Evolutionary conservation across 2,888 invertebrate genomes (phyloP).

Genomic region (Panzeria rudis): DNA sequence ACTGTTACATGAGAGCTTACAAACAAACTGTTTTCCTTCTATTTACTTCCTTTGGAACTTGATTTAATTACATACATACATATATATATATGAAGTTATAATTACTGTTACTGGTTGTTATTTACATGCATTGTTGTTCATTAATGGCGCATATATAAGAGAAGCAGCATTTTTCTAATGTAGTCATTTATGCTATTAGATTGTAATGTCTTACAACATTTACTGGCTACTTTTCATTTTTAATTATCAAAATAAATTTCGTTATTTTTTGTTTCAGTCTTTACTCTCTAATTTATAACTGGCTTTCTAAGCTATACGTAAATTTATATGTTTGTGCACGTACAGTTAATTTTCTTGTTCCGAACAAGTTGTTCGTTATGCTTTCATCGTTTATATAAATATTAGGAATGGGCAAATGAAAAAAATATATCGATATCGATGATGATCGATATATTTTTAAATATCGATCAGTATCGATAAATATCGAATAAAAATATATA

Average conservation of each 20-base stretch:
- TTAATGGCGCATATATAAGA: not conserved
- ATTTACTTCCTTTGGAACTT: conserved; percentile 32
- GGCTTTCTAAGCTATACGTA: not conserved
- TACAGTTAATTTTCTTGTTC: not conserved
- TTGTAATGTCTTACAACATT: conserved; percentile 55
- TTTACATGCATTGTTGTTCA: not conserved
- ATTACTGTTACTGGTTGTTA: conserved; percentile 4
- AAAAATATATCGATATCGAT: too few species aligned
- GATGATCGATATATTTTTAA: too few species aligned
- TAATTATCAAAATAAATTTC: conserved; percentile 60
- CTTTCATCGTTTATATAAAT: not conserved
- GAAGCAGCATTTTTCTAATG: not conserved
- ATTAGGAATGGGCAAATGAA: too few species aligned
- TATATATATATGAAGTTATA: conserved; percentile 32
- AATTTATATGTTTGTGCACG: not conserved
- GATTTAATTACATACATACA: conserved; percentile 33
- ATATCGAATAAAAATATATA: too few species aligned
- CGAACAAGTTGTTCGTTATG: not conserved
- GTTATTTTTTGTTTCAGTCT: conserved; percentile 52
- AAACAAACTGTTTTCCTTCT: conserved; percentile 8
- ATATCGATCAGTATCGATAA: too few species aligned
- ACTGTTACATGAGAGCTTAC: conserved; percentile 1
- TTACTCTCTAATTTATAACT: not conserved
- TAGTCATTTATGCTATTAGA: conserved; percentile 57
- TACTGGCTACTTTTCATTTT: conserved; percentile 56